Conservation (phyloP, 1,140 invertebrate genomes). For the Monomorium pharaonis region DNA sequence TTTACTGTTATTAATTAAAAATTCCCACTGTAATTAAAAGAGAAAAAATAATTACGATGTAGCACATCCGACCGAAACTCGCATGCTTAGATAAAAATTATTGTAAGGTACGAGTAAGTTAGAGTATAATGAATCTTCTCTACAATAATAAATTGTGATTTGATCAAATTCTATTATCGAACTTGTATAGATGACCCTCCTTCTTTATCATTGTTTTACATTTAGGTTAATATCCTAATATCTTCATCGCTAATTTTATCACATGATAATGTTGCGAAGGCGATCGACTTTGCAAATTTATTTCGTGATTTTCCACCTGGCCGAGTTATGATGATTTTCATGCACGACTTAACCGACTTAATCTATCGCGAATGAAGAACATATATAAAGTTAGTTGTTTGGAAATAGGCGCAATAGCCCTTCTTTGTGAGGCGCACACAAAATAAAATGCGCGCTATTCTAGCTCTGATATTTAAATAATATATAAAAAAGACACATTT, state of each 20-base stretch:
- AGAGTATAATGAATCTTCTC: neutral
- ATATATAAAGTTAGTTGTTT: slow-evolving; percentile 3
- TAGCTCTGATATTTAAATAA: slow-evolving; percentile 11
- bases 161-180: neutral
- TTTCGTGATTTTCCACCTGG: slow-evolving; percentile 41
- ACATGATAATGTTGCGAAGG: neutral
- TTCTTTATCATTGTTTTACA: neutral
- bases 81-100: slow-evolving; percentile 10
- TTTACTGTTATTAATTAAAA: neutral
- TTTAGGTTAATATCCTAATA: slow-evolving; percentile 2
- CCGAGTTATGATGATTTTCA: slow-evolving; percentile 53
- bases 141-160: neutral
- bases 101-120: slow-evolving; percentile 32
- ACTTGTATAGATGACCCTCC: neutral
- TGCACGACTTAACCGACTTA: slow-evolving; percentile 36
- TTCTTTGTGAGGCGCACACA: neutral
- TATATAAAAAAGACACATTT: slow-evolving; percentile 55
- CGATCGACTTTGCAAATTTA: slow-evolving; percentile 11
- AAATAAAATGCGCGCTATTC: slow-evolving; percentile 14
- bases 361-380: slow-evolving; percentile 40
- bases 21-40: neutral
- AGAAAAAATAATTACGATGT: neutral
- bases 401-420: neutral
- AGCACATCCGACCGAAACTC: neutral
- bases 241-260: neutral